Conservation (phyloP, 2,113 vertebrate genomes). For the Leucopternis melanops region DNA sequence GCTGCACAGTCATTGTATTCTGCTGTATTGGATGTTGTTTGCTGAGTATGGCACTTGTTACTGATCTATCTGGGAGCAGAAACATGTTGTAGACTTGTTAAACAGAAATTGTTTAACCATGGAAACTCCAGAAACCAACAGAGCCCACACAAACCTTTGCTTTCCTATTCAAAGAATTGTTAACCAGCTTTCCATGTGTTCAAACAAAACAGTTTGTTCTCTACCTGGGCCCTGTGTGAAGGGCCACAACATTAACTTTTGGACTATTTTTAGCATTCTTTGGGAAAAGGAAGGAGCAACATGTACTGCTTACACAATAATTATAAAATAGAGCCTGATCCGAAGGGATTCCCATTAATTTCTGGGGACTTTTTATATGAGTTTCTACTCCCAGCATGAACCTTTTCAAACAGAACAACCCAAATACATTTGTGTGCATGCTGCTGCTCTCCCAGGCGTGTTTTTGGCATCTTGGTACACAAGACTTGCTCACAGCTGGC, state of each 20-base stretch:
- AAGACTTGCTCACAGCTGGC: not conserved
- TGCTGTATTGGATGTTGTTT: not conserved
- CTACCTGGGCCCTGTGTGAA: not conserved
- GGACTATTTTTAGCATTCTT: not conserved
- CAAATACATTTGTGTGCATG: not conserved
- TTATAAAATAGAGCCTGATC: not conserved
- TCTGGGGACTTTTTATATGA: not conserved
- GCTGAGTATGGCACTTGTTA: not conserved
- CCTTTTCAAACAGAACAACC: not conserved
- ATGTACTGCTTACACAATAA: not conserved
- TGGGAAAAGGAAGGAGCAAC: not conserved
- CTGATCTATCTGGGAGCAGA: not conserved
- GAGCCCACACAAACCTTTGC: not conserved
- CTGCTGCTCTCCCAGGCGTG: not conserved
- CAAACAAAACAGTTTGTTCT: not conserved
- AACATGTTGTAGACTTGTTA: not conserved
- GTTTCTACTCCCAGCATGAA: not conserved
- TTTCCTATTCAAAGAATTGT: not conserved
- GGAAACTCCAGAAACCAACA: not conserved
- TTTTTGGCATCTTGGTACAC: not conserved
- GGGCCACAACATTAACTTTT: not conserved
- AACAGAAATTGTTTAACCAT: slow-evolving; percentile 27
- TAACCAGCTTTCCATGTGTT: not conserved
- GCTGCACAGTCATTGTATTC: not conserved
- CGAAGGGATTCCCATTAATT: not conserved